These are phyloP conservation scores for Corapipo altera DNA, from an alignment of 2,113 vertebrate genomes.

Conservation along the genomic window DNA sequence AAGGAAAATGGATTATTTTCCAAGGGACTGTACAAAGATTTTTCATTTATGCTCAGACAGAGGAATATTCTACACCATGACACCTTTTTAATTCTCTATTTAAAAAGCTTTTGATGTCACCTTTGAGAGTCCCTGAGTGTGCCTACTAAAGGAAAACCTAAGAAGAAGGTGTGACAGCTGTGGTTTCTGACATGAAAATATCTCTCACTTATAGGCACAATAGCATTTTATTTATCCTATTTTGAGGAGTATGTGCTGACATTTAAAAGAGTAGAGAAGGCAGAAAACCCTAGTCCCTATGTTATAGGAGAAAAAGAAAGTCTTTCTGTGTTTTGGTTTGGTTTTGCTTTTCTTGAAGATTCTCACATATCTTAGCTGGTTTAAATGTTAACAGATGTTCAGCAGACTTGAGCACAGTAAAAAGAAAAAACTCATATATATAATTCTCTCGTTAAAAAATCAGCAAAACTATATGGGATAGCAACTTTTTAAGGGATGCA, in stretches of 20 bases:
- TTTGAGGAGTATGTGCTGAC: conserved; percentile 15
- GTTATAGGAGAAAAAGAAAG: not conserved
- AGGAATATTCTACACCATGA: not conserved
- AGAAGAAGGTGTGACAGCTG: not conserved
- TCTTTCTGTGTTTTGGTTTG: not conserved
- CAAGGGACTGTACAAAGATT: not conserved
- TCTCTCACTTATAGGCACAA: not conserved
- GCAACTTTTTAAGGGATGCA: not conserved
- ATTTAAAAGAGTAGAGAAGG: not conserved
- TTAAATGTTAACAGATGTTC: conserved; percentile 40
- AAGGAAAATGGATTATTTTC: not conserved
- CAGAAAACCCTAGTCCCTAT: not conserved
- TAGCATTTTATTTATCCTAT: conserved; percentile 20
- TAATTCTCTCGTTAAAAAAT: not conserved
- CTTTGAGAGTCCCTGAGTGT: not conserved
- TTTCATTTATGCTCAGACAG: not conserved
- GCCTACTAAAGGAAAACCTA: not conserved
- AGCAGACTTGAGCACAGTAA: not conserved
- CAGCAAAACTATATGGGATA: not conserved
- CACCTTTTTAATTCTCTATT: conserved; percentile 14
- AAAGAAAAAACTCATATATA: not conserved
- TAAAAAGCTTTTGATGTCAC: conserved; percentile 20
- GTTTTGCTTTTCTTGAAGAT: not conserved
- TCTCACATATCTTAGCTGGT: not conserved
- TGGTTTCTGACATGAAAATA: conserved; percentile 15